phyloP scores from a whole-genome alignment of 92 coral and sea anemone species.

The Phenganax marumi region DNA sequence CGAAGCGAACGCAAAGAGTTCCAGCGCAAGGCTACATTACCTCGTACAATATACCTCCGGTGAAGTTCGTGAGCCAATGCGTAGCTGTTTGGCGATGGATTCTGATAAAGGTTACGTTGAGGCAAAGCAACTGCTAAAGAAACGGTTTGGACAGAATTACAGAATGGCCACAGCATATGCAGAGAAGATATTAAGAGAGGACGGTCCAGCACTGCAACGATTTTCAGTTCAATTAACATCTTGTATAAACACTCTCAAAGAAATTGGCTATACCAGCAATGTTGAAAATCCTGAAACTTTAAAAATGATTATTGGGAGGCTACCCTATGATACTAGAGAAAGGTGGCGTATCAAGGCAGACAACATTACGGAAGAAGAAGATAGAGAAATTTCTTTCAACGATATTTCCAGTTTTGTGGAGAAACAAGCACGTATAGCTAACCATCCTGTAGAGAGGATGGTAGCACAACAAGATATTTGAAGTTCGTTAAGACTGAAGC shows the following conservation, averaged over 20 bases:
- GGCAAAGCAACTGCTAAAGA: slow-evolving; percentile 25
- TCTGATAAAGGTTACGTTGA: slow-evolving; percentile 26
- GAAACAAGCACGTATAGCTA: neutral
- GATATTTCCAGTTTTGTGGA: neutral
- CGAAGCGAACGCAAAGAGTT: slow-evolving; percentile 45
- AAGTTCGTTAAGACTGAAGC: slow-evolving; percentile 40
- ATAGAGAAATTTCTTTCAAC: slow-evolving; percentile 21
- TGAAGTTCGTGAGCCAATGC: slow-evolving; percentile 2
- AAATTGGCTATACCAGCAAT: slow-evolving; percentile 37
- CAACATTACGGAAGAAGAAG: slow-evolving; percentile 41
- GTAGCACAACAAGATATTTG: neutral
- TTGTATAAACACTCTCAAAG: slow-evolving; percentile 34
- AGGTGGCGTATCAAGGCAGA: slow-evolving; percentile 42
- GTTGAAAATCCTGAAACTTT: slow-evolving; percentile 39
- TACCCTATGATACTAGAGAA: slow-evolving; percentile 29
- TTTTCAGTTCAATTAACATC: slow-evolving; percentile 11
- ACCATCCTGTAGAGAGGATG: neutral
- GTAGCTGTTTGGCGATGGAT: slow-evolving; percentile 20
- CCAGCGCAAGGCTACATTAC: neutral
- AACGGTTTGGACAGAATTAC: slow-evolving; percentile 34
- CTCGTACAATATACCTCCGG: neutral
- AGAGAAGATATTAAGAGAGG: slow-evolving; percentile 35
- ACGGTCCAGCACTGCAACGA: slow-evolving; percentile 29
- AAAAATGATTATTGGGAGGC: slow-evolving; percentile 22
- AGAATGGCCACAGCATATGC: slow-evolving; percentile 24